A percentile compares a stretch with the other conserved stretches of the same genome.
Conservation (phyloP, 1,140 invertebrate species). For the Phthorimaea operculella region DNA sequence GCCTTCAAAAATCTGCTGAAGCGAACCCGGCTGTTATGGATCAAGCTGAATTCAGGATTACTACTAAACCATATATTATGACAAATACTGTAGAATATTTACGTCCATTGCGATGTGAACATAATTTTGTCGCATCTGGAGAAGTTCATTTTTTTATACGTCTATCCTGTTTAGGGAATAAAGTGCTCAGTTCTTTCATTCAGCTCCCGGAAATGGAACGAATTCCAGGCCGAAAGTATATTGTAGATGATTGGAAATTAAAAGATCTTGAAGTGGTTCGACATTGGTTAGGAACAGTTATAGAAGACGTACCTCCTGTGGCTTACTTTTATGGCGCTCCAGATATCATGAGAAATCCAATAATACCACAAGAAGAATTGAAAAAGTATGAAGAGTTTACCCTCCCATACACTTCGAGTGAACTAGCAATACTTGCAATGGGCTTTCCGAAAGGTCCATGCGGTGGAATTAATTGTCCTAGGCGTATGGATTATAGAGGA, state of each 20-base stretch:
- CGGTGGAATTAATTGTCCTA: slow-evolving; percentile 57
- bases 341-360: slow-evolving; percentile 49
- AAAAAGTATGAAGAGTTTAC: slow-evolving; percentile 49
- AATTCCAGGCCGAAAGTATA: slow-evolving; percentile 53
- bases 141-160: slow-evolving; percentile 55
- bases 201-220: slow-evolving; percentile 59
- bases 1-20: slow-evolving; percentile 38
- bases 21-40: slow-evolving; percentile 54
- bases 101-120: slow-evolving; percentile 49
- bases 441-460: slow-evolving; percentile 62
- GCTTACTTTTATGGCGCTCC: slow-evolving; percentile 55
- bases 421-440: slow-evolving; percentile 55
- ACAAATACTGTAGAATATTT: slow-evolving; percentile 52
- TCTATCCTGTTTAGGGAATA: slow-evolving; percentile 54
- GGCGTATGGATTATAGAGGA: slow-evolving; percentile 54
- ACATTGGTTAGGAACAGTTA: slow-evolving; percentile 55
- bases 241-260: slow-evolving; percentile 50
- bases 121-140: slow-evolving; percentile 55
- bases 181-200: slow-evolving; percentile 49
- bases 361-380: slow-evolving; percentile 38
- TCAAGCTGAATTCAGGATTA: slow-evolving; percentile 44
- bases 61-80: slow-evolving; percentile 44
- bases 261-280: slow-evolving; percentile 59
- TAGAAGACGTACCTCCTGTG: slow-evolving; percentile 49
- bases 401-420: slow-evolving; percentile 48